These are phyloP conservation scores for Automeris io DNA, from an alignment of 2,888 invertebrate species.

Conservation along the genomic window DNA sequence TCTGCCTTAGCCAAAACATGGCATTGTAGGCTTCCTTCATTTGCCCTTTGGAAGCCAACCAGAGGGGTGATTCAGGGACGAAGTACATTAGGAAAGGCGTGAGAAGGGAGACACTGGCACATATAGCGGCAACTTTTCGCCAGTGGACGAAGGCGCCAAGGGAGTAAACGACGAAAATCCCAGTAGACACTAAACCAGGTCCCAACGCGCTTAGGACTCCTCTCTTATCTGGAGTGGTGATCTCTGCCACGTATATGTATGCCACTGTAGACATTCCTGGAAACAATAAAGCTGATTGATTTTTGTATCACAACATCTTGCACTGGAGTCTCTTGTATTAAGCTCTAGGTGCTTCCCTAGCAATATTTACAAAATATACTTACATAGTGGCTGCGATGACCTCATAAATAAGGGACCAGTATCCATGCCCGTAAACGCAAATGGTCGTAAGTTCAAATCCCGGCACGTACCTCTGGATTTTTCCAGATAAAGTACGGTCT, in stretches of 20 bases:
- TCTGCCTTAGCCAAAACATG: constrained; percentile 80
- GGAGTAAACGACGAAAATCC: constrained; percentile 82
- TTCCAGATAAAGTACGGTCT: too few relatives aligned
- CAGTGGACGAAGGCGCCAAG: constrained; percentile 81
- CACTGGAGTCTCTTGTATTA: too few relatives aligned
- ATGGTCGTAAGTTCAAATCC: too few relatives aligned
- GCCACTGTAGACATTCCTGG: constrained; percentile 82
- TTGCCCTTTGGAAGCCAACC: constrained; percentile 79
- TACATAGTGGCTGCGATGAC: too few relatives aligned
- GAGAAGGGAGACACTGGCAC: constrained; percentile 75
- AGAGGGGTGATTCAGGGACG: constrained; percentile 83
- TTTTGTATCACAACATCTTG: too few relatives aligned
- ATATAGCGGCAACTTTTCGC: constrained; percentile 80
- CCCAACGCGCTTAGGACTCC: constrained; percentile 83
- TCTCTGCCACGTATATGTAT: constrained; percentile 82
- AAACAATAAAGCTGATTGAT: constrained; percentile 11
- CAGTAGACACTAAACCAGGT: constrained; percentile 83
- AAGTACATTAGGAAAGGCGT: constrained; percentile 78
- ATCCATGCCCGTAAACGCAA: too few relatives aligned
- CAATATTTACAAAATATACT: too few relatives aligned
- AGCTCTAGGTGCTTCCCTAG: too few relatives aligned
- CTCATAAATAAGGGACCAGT: too few relatives aligned
- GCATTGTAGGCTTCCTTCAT: constrained; percentile 78
- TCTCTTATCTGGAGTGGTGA: constrained; percentile 81
- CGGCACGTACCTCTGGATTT: too few relatives aligned